phyloP scores from a whole-genome alignment of 2,113 vertebrate species.

The Chroicocephalus ridibundus region DNA sequence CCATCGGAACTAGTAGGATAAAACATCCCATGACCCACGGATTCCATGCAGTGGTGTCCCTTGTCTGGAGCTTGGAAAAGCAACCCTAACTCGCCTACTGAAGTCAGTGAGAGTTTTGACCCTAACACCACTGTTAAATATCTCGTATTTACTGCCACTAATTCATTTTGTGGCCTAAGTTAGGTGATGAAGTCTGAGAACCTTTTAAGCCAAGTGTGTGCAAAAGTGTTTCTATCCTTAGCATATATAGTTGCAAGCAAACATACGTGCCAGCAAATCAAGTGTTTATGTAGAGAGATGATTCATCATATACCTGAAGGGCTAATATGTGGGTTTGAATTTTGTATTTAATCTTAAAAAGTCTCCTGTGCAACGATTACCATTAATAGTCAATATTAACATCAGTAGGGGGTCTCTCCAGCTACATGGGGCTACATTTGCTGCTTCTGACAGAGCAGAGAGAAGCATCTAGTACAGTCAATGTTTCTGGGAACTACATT shows the following conservation, averaged over 20 bases:
- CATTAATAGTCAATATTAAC: neutral
- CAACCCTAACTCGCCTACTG: neutral
- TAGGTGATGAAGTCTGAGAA: neutral
- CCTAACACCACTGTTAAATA: neutral
- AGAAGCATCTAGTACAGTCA: neutral
- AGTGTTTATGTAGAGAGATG: neutral
- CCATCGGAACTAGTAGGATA: neutral
- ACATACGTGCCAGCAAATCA: neutral
- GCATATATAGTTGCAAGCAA: neutral
- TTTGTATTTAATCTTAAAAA: neutral
- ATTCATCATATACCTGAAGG: neutral
- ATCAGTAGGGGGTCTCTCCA: neutral
- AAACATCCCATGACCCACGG: neutral
- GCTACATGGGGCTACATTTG: neutral
- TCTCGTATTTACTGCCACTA: rapidly evolving
- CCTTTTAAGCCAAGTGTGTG: neutral
- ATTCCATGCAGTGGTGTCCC: neutral
- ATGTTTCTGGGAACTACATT: neutral
- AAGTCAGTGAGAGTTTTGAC: neutral
- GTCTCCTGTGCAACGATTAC: neutral
- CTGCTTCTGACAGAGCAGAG: neutral
- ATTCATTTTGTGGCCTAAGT: neutral
- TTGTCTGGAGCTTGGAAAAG: neutral
- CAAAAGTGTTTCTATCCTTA: neutral
- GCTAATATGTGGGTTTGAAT: neutral